Conservation (phyloP, 2,888 invertebrate genomes). For the Gymnocheta viridis region DNA sequence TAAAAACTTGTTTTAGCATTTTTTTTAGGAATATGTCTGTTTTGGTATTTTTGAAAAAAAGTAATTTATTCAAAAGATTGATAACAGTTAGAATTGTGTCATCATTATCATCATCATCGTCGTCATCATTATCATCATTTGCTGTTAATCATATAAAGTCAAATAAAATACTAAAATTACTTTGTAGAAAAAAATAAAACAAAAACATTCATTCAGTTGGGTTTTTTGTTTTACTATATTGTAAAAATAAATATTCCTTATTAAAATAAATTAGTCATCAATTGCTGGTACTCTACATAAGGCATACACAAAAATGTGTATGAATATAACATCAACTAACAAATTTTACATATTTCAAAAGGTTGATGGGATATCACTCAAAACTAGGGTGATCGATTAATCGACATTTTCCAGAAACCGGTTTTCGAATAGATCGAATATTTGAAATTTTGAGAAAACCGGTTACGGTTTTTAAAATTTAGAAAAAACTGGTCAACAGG, state of each 20-base stretch:
- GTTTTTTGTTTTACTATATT: not conserved
- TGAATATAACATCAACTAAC: too few relatives aligned
- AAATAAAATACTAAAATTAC: constrained; percentile 34
- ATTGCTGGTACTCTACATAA: not conserved
- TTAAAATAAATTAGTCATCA: constrained; percentile 29
- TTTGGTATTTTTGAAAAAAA: constrained; percentile 22
- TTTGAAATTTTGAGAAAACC: too few relatives aligned
- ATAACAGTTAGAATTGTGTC: constrained; percentile 62
- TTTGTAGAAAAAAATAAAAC: constrained; percentile 13
- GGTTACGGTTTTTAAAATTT: too few relatives aligned
- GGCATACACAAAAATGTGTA: too few relatives aligned
- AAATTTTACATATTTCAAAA: too few relatives aligned
- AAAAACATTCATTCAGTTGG: constrained; percentile 17
- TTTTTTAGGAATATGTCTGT: not conserved
- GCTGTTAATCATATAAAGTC: constrained; percentile 4
- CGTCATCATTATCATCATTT: not conserved
- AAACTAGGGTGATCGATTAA: too few relatives aligned
- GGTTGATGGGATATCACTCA: too few relatives aligned
- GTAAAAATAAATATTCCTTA: not conserved
- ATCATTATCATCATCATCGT: constrained; percentile 23
- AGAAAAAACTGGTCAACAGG: too few relatives aligned
- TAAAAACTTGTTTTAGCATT: constrained; percentile 34
- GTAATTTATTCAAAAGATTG: constrained; percentile 46
- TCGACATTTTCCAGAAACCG: too few relatives aligned
- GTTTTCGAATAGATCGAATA: too few relatives aligned